Percentiles rank a stretch among this genome's conserved stretches.
phyloP scores from a whole-genome alignment of 2,888 invertebrate species.

The Balanococcus diminutus region DNA sequence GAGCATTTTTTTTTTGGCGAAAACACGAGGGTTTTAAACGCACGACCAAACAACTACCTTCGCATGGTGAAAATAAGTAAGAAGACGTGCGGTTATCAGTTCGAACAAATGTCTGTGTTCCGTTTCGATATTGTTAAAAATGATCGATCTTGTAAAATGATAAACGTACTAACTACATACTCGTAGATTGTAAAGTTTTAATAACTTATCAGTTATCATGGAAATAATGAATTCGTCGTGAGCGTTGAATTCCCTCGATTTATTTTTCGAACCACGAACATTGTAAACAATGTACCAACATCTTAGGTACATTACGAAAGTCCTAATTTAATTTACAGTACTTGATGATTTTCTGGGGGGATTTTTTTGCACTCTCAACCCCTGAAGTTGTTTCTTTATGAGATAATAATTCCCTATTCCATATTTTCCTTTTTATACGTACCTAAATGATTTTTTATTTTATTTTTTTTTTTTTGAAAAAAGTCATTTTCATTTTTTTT shows the following conservation, averaged over 20 bases:
- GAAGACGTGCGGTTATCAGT: background rate
- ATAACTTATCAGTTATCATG: background rate
- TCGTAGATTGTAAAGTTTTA: background rate
- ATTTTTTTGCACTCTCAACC: too few relatives aligned
- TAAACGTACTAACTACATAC: too few relatives aligned
- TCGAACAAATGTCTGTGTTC: background rate
- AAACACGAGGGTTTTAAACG: background rate
- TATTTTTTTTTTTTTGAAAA: too few relatives aligned
- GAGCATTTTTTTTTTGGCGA: background rate
- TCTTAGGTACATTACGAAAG: too few relatives aligned
- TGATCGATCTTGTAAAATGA: background rate
- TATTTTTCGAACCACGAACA: background rate
- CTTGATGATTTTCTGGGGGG: too few relatives aligned
- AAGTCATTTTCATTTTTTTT: too few relatives aligned
- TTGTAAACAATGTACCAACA: too few relatives aligned
- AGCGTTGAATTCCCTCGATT: background rate
- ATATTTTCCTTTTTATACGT: too few relatives aligned
- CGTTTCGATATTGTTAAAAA: background rate
- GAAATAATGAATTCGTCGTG: background rate
- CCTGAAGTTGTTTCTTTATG: too few relatives aligned
- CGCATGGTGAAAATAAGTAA: constrained; percentile 32
- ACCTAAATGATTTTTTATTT: too few relatives aligned
- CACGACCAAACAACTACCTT: background rate
- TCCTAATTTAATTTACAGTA: too few relatives aligned
- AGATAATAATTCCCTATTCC: too few relatives aligned